phyloP scores from a whole-genome alignment of 2,113 vertebrate species.

The Pseudonaja textilis region DNA sequence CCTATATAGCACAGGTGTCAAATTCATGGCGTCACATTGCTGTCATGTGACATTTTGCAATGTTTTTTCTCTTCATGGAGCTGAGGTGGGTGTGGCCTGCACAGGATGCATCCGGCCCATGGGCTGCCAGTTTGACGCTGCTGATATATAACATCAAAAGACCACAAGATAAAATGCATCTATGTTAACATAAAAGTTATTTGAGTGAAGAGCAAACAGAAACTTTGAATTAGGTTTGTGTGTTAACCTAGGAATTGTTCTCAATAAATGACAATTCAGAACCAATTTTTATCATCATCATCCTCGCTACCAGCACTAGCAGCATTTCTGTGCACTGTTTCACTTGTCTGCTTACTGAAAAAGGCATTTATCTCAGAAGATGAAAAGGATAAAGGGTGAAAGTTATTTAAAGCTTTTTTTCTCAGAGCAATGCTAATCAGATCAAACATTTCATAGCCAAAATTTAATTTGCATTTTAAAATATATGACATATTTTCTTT shows the following conservation, averaged over 20 bases:
- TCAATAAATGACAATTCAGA: neutral
- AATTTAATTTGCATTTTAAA: neutral
- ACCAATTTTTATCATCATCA: neutral
- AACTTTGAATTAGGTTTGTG: neutral
- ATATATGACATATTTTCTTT: neutral
- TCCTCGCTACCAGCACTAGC: neutral
- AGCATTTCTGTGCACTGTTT: neutral
- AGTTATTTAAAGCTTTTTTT: neutral
- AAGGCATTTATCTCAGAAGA: neutral
- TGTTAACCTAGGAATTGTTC: neutral
- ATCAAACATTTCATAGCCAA: neutral
- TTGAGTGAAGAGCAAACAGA: neutral
- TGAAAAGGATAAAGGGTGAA: neutral
- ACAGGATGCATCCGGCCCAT: rapidly evolving
- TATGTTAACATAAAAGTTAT: neutral
- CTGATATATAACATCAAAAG: neutral
- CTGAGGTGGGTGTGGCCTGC: too few species aligned
- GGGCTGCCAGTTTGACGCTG: too few species aligned
- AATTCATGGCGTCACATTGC: too few species aligned
- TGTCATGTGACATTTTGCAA: too few species aligned
- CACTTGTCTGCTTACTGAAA: neutral
- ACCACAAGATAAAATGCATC: neutral
- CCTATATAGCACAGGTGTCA: neutral
- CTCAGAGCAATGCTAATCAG: neutral
- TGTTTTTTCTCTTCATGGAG: too few species aligned